Base-by-base conservation (phyloP, 1,140 invertebrate genomes). In the Drosophila tsacasi region DNA sequence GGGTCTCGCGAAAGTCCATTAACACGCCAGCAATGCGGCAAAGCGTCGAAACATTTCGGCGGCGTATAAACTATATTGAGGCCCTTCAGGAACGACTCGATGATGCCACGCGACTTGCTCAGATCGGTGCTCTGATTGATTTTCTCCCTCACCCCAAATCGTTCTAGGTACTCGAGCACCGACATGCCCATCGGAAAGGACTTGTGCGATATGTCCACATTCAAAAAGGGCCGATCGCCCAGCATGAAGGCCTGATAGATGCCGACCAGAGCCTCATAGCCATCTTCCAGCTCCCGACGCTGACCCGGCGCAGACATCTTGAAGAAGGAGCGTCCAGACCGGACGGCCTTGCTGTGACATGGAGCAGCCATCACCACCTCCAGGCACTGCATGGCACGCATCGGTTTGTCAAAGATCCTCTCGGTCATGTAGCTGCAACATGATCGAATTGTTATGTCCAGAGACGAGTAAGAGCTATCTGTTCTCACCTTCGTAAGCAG, bases 131-230 rank as follows among this genome's bases (percentile, higher is more conserved):
- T 17, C 7, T 44, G 5, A 15, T 39, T 49, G 5, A 63, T 58
- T 35, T 6, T 47, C 30, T 35, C 2, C 23, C n/a, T n/a, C 2
- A 74, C 30, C 25, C 66, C 47, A 58, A 32, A 73, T 2, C 49
- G 17, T 39, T 61, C 55, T 3, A 92, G 93, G 72, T 92, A 91
- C 5, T 94, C 84, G 5, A 95, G 63, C 25, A 96, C 69, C 0
- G 59, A 32, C 76, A 95, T 93, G 1, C 83, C 35, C 19, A 79
- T 94, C 0, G 95, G 95, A 79, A 96, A 96, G 7, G 94, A 95
- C 90, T 96, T 96, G 81, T 96, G 95, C 0, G 95, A 94, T 47
- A 96, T 96, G 93, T 97, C 97, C 30, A 97, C 94, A 92, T 97
- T 97, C 5, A 97, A 91, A 32, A 87, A 91, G 0, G 96, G 95